phyloP scores from a whole-genome alignment of 1,140 invertebrate species.

The Diorhabda elongata region DNA sequence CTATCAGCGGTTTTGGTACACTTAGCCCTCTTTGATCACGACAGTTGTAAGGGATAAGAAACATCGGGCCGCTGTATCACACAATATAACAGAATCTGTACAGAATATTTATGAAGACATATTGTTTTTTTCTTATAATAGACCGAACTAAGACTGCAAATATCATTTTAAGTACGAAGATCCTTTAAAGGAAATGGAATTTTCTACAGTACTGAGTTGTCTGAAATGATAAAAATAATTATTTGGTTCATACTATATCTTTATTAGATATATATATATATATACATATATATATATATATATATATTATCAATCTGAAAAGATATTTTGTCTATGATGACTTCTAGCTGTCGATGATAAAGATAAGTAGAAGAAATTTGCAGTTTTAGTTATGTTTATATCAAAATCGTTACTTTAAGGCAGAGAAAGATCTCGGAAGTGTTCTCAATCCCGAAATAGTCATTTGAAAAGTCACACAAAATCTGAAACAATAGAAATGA shows the following conservation, averaged over 20 bases:
- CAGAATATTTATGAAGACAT: conserved; percentile 10
- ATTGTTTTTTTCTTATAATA: conserved; percentile 3
- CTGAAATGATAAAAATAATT: too few relatives aligned
- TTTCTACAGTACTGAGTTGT: too few relatives aligned
- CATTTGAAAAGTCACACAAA: conserved; percentile 59
- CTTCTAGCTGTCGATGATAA: too few relatives aligned
- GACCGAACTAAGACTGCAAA: too few relatives aligned
- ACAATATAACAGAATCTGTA: conserved; percentile 11
- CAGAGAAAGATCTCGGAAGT: conserved; percentile 51
- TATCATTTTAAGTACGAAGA: too few relatives aligned
- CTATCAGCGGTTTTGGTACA: conserved; percentile 11
- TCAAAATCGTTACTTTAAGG: conserved; percentile 47
- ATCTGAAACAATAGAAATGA: conserved; percentile 58
- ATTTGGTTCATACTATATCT: too few relatives aligned
- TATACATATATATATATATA: too few relatives aligned
- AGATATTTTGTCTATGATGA: too few relatives aligned
- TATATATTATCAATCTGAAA: too few relatives aligned
- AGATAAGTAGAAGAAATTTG: too few relatives aligned
- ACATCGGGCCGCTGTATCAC: conserved; percentile 13
- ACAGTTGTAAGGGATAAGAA: conserved; percentile 15
- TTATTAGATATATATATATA: too few relatives aligned
- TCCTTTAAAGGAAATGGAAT: too few relatives aligned
- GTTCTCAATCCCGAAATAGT: conserved; percentile 65
- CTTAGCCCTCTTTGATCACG: conserved; percentile 17
- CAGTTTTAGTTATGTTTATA: conserved; percentile 4